phyloP scores from a whole-genome alignment of 2,797 vertebrate genomes.

The Amniataba percoides region DNA sequence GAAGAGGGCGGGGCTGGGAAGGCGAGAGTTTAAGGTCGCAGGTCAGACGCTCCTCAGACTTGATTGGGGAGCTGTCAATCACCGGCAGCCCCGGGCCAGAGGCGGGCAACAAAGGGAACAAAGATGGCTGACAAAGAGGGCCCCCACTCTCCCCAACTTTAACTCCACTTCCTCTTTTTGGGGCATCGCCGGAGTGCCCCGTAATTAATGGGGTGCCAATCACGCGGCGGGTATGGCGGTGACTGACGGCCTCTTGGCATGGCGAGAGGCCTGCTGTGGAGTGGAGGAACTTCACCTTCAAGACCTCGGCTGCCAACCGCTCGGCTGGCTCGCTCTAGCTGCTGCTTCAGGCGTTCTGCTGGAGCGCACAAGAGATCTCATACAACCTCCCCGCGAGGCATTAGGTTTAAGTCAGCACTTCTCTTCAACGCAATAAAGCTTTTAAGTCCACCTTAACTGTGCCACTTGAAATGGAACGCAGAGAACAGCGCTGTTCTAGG shows the following conservation, averaged over 20 bases:
- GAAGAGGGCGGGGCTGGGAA: slow-evolving; percentile 80
- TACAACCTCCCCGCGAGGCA: slow-evolving; percentile 2
- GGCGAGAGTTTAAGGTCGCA: slow-evolving; percentile 80
- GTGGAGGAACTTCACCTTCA: slow-evolving; percentile 66
- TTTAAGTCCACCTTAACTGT: slow-evolving; percentile 58
- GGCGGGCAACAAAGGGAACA: slow-evolving; percentile 81
- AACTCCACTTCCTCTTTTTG: slow-evolving; percentile 82
- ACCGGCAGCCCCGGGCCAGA: slow-evolving; percentile 71
- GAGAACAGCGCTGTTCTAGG: slow-evolving; percentile 24
- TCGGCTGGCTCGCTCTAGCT: slow-evolving; percentile 21
- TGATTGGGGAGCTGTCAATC: slow-evolving; percentile 87
- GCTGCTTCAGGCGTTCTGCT: slow-evolving; percentile 32
- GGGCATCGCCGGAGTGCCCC: slow-evolving; percentile 57
- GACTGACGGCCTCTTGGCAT: slow-evolving; percentile 75
- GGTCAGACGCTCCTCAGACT: slow-evolving; percentile 84
- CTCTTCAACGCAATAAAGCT: slow-evolving; percentile 35
- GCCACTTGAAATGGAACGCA: slow-evolving; percentile 45
- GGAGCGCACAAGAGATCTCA: slow-evolving; percentile 27
- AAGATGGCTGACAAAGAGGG: slow-evolving; percentile 85
- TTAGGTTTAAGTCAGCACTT: slow-evolving; percentile 55
- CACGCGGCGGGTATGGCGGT: slow-evolving; percentile 63
- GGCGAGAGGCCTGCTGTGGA: slow-evolving; percentile 41
- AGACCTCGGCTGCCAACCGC: slow-evolving; percentile 49
- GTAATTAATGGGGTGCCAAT: slow-evolving; percentile 84
- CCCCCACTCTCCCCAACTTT: slow-evolving; percentile 71